Conservation (phyloP, 2,113 vertebrate genomes). For the Phyllostomus hastatus region DNA sequence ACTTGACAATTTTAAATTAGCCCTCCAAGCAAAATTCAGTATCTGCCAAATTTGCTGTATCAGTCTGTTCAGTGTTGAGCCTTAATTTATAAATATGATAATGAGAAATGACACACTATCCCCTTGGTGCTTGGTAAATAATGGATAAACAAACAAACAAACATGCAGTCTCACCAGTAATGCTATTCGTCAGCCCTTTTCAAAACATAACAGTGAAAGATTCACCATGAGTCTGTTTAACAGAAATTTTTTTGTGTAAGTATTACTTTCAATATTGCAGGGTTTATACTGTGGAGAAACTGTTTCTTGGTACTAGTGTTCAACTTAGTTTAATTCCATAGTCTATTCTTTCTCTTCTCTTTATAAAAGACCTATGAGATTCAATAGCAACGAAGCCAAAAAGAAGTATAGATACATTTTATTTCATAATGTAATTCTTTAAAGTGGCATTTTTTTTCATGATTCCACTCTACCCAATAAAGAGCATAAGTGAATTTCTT, state of each 20-base stretch:
- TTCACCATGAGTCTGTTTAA: background rate
- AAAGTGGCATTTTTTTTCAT: background rate
- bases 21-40: conserved; percentile 48
- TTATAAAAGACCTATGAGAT: conserved; percentile 41
- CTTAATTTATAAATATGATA: conserved; percentile 47
- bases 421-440: background rate
- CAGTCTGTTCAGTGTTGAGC: conserved; percentile 46
- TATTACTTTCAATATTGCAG: background rate
- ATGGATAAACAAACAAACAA: conserved; percentile 8
- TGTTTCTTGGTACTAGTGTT: background rate
- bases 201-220: conserved; percentile 20
- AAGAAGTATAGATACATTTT: background rate
- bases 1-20: conserved; percentile 29
- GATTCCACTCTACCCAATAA: background rate
- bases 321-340: background rate
- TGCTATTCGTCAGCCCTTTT: conserved; percentile 31
- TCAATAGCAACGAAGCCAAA: background rate
- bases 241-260: background rate
- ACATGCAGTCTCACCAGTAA: conserved; percentile 22
- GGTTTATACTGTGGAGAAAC: background rate
- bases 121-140: conserved; percentile 33
- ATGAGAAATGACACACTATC: conserved; percentile 71
- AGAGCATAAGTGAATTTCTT: background rate
- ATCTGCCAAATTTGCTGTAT: conserved; percentile 37
- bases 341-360: background rate